Percentiles rank a stretch among this genome's conserved stretches.
phyloP scores from a whole-genome alignment of 2,888 invertebrate species.

The Plutella xylostella region DNA sequence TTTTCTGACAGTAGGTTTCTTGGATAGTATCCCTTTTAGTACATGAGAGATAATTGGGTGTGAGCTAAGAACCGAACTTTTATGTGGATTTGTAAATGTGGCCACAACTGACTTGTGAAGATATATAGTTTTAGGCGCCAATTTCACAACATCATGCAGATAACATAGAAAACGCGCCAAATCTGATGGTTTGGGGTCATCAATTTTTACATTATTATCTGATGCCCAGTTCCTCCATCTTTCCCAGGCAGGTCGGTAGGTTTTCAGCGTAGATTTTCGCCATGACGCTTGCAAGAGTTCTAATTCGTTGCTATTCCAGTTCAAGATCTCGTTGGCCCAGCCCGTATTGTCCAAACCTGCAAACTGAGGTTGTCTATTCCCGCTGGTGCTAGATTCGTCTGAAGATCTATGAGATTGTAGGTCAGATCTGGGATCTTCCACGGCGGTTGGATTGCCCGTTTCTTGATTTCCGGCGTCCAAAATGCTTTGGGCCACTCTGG shows the following conservation, averaged over 20 bases:
- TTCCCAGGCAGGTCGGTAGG: conserved; percentile 4
- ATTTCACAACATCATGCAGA: neutral
- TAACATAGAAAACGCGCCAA: neutral
- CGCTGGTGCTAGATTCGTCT: conserved; percentile 12
- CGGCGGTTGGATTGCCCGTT: conserved; percentile 9
- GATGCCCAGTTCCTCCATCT: neutral
- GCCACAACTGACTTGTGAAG: neutral
- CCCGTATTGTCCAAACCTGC: conserved; percentile 19
- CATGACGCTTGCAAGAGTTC: conserved; percentile 1
- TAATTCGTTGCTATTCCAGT: neutral
- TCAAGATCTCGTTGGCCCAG: conserved; percentile 12
- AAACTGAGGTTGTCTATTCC: conserved; percentile 13
- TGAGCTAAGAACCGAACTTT: neutral
- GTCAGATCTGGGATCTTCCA: conserved; percentile 11
- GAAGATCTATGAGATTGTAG: conserved; percentile 14
- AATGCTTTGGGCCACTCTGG: conserved; percentile 5
- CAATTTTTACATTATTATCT: neutral
- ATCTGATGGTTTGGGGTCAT: conserved; percentile 1
- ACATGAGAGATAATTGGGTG: neutral
- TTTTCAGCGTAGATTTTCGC: conserved; percentile 1
- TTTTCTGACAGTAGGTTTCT: neutral
- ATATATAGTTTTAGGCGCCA: too few species aligned
- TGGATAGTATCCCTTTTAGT: neutral
- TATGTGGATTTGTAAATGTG: conserved; percentile 1
- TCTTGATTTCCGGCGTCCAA: conserved; percentile 3